Percentiles rank a stretch among this genome's conserved stretches.
phyloP scores from a whole-genome alignment of 2,888 invertebrate genomes.

The Tenodera sinensis region DNA sequence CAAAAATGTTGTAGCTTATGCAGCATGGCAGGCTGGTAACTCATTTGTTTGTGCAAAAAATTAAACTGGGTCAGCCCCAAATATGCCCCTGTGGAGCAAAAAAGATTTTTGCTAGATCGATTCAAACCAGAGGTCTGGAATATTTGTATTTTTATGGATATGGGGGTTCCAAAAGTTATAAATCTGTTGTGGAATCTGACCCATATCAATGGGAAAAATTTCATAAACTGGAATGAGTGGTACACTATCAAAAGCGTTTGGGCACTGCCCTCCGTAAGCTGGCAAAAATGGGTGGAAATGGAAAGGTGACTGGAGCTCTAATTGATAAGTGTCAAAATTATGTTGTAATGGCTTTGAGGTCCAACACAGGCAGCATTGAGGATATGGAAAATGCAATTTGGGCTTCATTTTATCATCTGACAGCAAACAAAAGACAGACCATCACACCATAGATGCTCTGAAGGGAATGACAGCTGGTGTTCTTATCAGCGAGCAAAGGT shows the following conservation, averaged over 20 bases:
- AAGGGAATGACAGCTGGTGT: too few species aligned
- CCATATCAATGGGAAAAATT: too few species aligned
- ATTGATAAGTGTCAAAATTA: background rate
- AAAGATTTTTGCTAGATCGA: background rate
- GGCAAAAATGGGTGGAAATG: background rate
- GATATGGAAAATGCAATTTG: background rate
- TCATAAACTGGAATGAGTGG: too few species aligned
- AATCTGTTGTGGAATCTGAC: too few species aligned
- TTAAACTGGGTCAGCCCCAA: background rate
- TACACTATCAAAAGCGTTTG: background rate
- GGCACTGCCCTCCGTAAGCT: too few species aligned
- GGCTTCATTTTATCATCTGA: background rate
- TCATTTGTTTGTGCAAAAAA: background rate
- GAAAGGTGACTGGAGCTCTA: background rate
- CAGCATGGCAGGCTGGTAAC: background rate
- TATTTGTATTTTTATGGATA: background rate
- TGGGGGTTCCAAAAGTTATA: background rate
- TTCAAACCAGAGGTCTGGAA: background rate
- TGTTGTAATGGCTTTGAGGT: background rate
- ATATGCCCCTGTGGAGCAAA: background rate
- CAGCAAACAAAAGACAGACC: background rate
- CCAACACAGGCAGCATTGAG: background rate
- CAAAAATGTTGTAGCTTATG: background rate
- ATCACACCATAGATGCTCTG: too few species aligned
- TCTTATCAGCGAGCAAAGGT: too few species aligned